Percentiles rank a stretch among this genome's conserved stretches.
phyloP scores from a whole-genome alignment of 2,888 invertebrate genomes.

The Tethea ocularis region DNA sequence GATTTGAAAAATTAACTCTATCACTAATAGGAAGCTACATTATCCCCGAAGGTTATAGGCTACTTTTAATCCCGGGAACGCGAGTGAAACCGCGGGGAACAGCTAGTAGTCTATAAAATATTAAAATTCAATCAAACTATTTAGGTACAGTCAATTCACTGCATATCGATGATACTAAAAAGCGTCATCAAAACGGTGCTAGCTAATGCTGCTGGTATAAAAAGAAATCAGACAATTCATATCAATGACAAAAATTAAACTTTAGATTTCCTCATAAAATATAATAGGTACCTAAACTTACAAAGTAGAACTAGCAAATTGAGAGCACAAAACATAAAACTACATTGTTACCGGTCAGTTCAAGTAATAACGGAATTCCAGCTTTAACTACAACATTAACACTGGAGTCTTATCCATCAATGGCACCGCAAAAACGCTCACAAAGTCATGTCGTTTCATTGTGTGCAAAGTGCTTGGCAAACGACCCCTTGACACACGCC shows the following conservation, averaged over 20 bases:
- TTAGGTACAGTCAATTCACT: background rate
- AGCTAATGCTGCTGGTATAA: background rate
- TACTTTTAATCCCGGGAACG: too few species aligned
- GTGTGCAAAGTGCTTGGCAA: conserved; percentile 60
- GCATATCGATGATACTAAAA: background rate
- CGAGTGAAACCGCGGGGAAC: too few species aligned
- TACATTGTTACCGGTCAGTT: background rate
- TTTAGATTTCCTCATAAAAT: too few species aligned
- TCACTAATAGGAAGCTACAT: too few species aligned
- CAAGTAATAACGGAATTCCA: background rate
- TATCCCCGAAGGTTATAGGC: too few species aligned
- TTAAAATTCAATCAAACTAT: background rate
- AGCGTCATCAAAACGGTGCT: conserved; percentile 47
- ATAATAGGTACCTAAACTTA: background rate
- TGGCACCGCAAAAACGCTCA: conserved; percentile 55
- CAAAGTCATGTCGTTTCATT: conserved; percentile 61
- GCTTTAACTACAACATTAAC: conserved; percentile 42
- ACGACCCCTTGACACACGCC: conserved; percentile 50
- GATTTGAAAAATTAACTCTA: too few species aligned
- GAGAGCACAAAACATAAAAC: background rate
- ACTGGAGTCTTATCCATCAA: conserved; percentile 60
- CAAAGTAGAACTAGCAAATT: background rate
- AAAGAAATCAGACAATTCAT: background rate
- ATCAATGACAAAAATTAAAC: too few species aligned
- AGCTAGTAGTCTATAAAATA: too few species aligned